phyloP scores from a whole-genome alignment of 37 sponge, comb jelly and placozoan genomes.

The Crambe crambe region DNA sequence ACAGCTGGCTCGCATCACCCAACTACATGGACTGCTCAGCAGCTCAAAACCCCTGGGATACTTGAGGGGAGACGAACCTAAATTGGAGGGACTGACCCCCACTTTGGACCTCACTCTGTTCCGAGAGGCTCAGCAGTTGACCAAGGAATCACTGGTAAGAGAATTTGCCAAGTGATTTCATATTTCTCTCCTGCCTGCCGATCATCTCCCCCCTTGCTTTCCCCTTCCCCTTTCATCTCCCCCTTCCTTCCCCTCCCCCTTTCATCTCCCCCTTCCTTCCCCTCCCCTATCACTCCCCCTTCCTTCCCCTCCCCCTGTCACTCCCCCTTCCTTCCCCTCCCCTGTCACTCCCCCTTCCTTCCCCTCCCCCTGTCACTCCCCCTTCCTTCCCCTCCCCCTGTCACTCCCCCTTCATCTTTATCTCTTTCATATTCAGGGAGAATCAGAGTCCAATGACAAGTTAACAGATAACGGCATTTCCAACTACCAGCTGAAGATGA shows the following conservation, averaged over 20 bases:
- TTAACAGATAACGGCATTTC: too few relatives aligned
- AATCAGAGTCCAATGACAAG: too few relatives aligned
- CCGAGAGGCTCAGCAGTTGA: conserved; percentile 66
- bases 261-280: too few relatives aligned
- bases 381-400: too few relatives aligned
- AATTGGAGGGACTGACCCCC: conserved; percentile 56
- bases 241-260: not conserved
- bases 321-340: too few relatives aligned
- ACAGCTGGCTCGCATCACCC: conserved; percentile 32
- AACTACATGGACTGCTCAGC: conserved; percentile 53
- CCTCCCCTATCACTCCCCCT: too few relatives aligned
- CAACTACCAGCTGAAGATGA: conserved; percentile 35
- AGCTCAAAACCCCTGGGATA: conserved; percentile 24
- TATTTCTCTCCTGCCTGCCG: not conserved
- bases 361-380: too few relatives aligned
- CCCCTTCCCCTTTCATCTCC: not conserved
- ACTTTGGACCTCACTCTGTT: conserved; percentile 62
- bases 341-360: too few relatives aligned
- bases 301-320: conserved; percentile 6
- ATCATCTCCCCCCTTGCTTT: not conserved
- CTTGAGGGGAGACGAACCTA: conserved; percentile 33
- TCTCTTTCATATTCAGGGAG: not conserved
- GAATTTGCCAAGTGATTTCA: not conserved
- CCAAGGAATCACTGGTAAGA: conserved; percentile 53
- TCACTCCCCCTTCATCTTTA: too few relatives aligned